phyloP scores from a whole-genome alignment of 2,888 invertebrate genomes.

The Drosophila nr. fundita region DNA sequence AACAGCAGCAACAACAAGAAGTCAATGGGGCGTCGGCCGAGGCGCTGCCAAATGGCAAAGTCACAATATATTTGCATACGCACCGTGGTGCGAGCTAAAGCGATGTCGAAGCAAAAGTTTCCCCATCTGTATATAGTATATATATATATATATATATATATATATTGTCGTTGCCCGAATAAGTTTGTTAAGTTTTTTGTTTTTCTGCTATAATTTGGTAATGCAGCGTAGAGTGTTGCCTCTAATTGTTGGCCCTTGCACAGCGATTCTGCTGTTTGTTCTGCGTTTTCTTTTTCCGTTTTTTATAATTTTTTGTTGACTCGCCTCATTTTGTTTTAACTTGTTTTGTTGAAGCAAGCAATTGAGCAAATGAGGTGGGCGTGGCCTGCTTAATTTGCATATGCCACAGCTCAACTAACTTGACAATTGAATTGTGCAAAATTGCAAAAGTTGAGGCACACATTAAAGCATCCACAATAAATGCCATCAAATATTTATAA shows the following conservation, averaged over 20 bases:
- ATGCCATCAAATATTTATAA: conserved; percentile 1
- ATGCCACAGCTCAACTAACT: conserved; percentile 43
- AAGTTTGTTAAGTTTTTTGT: conserved; percentile 63
- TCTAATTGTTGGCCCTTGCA: conserved; percentile 64
- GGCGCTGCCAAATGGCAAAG: conserved; percentile 60
- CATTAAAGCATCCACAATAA: not conserved
- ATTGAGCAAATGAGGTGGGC: conserved; percentile 72
- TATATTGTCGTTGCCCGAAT: conserved; percentile 26
- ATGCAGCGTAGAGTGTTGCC: conserved; percentile 61
- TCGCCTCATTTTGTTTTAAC: conserved; percentile 36
- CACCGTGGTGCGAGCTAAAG: conserved; percentile 51
- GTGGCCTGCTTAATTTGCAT: conserved; percentile 54
- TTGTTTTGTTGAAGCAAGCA: conserved; percentile 37
- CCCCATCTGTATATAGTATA: conserved; percentile 17
- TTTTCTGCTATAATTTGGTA: conserved; percentile 74
- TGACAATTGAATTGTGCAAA: conserved; percentile 40
- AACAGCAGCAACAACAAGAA: conserved; percentile 11
- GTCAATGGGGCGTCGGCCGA: conserved; percentile 22
- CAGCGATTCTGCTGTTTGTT: conserved; percentile 46
- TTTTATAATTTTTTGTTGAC: conserved; percentile 23
- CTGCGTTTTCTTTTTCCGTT: conserved; percentile 3
- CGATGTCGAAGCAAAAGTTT: conserved; percentile 52
- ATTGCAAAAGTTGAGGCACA: not conserved
- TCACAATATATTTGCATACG: conserved; percentile 70
- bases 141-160: not conserved